Percentiles rank a stretch among this genome's conserved stretches.
Evolutionary conservation across 2,888 invertebrate genomes (phyloP).

Genomic region (Acleris emargana): DNA sequence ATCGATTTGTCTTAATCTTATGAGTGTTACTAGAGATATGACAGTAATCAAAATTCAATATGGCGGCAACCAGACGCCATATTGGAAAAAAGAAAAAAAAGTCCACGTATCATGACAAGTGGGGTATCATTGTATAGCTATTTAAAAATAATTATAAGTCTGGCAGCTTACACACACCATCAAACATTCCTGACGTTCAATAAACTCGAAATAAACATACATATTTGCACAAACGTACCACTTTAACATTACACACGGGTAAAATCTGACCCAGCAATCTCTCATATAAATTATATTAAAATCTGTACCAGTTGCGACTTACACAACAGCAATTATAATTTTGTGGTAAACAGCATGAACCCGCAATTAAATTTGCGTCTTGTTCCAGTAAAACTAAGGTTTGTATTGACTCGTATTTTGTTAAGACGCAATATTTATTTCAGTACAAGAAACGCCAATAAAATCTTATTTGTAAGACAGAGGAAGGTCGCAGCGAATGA

Average conservation of each 20-base stretch:
- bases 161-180: constrained; percentile 17
- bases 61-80: too few relatives aligned
- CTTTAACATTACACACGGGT: neutral
- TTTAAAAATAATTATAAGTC: too few relatives aligned
- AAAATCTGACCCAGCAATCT: neutral
- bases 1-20: too few relatives aligned
- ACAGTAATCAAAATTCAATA: too few relatives aligned
- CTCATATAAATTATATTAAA: neutral
- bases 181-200: constrained; percentile 14
- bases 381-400: neutral
- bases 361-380: neutral
- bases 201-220: constrained; percentile 17
- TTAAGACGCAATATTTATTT: constrained; percentile 23
- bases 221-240: constrained; percentile 3
- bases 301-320: neutral
- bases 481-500: constrained; percentile 8
- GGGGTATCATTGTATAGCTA: too few relatives aligned
- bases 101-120: too few relatives aligned
- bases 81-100: too few relatives aligned
- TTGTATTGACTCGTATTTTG: neutral
- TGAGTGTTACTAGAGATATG: too few relatives aligned
- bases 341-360: neutral
- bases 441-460: constrained; percentile 9
- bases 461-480: constrained; percentile 18
- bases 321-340: neutral